phyloP scores from a whole-genome alignment of 2,113 vertebrate species.

The Neodon shergylaensis region DNA sequence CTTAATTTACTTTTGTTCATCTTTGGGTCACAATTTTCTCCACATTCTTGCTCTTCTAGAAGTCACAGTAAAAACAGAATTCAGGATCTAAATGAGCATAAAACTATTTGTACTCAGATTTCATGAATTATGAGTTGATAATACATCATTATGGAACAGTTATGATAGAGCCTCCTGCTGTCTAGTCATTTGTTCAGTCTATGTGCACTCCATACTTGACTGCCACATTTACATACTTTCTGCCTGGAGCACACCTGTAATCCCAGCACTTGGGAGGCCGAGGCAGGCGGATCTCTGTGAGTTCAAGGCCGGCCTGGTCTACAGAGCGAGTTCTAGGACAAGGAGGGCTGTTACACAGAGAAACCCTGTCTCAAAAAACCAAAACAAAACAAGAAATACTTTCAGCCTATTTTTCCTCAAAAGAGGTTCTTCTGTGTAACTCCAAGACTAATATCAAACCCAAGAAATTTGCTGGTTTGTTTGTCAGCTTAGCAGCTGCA shows the following conservation, averaged over 20 bases:
- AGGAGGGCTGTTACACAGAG: too few species aligned
- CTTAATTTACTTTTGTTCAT: constrained; percentile 12
- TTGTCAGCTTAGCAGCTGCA: not conserved
- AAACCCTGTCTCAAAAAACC: too few species aligned
- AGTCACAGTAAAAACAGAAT: constrained; percentile 34
- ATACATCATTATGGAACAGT: not conserved
- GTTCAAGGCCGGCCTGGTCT: too few species aligned
- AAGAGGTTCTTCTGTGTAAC: not conserved
- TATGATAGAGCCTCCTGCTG: not conserved
- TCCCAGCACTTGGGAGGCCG: too few species aligned
- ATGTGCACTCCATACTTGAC: not conserved
- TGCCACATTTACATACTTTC: not conserved
- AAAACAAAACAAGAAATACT: not conserved
- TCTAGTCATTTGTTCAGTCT: not conserved
- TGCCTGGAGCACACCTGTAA: not conserved
- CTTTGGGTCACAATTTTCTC: constrained; percentile 46
- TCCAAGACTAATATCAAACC: not conserved
- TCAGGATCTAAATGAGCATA: constrained; percentile 9
- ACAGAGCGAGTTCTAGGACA: too few species aligned
- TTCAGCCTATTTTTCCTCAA: constrained; percentile 15
- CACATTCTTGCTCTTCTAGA: constrained; percentile 28
- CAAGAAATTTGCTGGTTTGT: constrained; percentile 25
- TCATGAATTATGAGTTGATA: not conserved
- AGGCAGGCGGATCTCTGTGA: too few species aligned
- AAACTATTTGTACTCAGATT: not conserved